phyloP scores from a whole-genome alignment of 2,113 vertebrate genomes.

The Trematomus loennbergii region DNA sequence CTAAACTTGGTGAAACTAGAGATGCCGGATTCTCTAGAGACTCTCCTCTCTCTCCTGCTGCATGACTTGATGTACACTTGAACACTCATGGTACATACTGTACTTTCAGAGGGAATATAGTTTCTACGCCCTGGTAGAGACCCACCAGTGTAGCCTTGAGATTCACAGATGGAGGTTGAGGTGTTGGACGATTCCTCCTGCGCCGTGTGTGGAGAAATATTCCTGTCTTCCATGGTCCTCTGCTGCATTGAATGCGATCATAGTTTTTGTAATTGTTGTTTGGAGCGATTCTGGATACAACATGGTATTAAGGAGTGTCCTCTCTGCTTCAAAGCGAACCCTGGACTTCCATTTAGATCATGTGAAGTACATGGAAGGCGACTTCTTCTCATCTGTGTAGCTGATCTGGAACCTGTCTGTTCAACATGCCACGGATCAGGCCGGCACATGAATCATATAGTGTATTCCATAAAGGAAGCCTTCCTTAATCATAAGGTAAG shows the following conservation, averaged over 20 bases:
- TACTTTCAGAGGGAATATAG: conserved; percentile 15
- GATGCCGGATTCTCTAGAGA: not conserved
- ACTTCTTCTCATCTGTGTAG: conserved; percentile 40
- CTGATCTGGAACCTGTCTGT: conserved; percentile 57
- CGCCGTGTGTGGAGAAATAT: conserved; percentile 50
- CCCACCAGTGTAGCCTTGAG: conserved; percentile 18
- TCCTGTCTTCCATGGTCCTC: conserved; percentile 58
- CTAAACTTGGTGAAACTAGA: conserved; percentile 39
- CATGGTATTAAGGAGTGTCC: conserved; percentile 55
- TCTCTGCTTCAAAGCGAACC: conserved; percentile 46
- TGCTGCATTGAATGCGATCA: conserved; percentile 55
- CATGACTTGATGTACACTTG: not conserved
- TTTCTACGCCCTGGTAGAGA: not conserved
- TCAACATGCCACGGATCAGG: conserved; percentile 26
- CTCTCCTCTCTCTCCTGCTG: conserved; percentile 9
- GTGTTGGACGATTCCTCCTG: conserved; percentile 59
- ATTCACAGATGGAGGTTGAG: conserved; percentile 52
- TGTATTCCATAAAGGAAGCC: conserved; percentile 50
- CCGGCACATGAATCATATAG: conserved; percentile 50
- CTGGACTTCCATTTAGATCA: conserved; percentile 28
- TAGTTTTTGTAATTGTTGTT: conserved; percentile 66
- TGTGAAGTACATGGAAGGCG: conserved; percentile 50
- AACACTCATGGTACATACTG: conserved; percentile 31
- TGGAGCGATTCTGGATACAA: conserved; percentile 58
- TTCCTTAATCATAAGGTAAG: conserved; percentile 60